Evolutionary conservation across 2,888 invertebrate species (phyloP).

Genomic region (Ephialtes manifestator): DNA sequence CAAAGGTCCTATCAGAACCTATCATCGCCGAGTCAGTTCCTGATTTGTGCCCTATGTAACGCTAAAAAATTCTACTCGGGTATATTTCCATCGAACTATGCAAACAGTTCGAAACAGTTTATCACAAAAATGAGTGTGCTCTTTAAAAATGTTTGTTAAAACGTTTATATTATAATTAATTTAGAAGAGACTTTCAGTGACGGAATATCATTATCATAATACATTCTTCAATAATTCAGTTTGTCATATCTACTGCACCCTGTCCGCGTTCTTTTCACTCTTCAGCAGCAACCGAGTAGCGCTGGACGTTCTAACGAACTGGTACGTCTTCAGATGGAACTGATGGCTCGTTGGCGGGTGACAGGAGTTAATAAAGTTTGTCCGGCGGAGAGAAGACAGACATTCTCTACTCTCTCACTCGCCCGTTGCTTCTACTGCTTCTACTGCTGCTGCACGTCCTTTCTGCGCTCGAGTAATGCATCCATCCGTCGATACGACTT

Average conservation of each 20-base stretch:
- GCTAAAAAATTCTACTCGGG: too few relatives aligned
- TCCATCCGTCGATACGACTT: slow-evolving; percentile 55
- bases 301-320: slow-evolving; percentile 52
- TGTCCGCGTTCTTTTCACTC: slow-evolving; percentile 1
- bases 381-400: slow-evolving; percentile 21
- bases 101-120: too few relatives aligned
- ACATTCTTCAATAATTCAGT: slow-evolving; percentile 44
- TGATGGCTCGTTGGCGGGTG: slow-evolving; percentile 56
- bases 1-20: too few relatives aligned
- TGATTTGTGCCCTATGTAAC: too few relatives aligned
- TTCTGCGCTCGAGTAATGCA: slow-evolving; percentile 43
- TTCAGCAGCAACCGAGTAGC: slow-evolving; percentile 14
- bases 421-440: neutral
- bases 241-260: slow-evolving; percentile 15
- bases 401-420: slow-evolving; percentile 1
- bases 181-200: neutral
- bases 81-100: too few relatives aligned
- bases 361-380: slow-evolving; percentile 66
- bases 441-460: slow-evolving; percentile 36
- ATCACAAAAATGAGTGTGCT: neutral
- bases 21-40: too few relatives aligned
- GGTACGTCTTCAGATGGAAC: slow-evolving; percentile 52
- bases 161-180: neutral
- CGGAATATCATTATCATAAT: neutral
- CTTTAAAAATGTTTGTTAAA: neutral